phyloP scores from a whole-genome alignment of 2,113 vertebrate species.

The Dendropsophus ebraccatus region DNA sequence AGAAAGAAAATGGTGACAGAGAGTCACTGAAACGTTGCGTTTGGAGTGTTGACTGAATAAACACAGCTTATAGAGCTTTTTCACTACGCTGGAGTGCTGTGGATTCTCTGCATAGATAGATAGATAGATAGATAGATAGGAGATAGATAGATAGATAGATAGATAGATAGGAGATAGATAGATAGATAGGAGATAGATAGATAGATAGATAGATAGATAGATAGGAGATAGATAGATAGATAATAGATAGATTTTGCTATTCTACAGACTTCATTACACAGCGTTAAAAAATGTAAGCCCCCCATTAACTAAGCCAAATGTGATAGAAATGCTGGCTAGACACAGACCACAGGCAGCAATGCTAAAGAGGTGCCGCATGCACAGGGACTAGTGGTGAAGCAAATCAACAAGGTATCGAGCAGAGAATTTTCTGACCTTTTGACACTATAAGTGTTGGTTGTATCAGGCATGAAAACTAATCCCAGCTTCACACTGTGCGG shows the following conservation, averaged over 20 bases:
- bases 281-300: background rate
- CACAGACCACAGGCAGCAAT: background rate
- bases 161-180: too few species aligned
- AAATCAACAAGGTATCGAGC: background rate
- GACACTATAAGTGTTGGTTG: conserved; percentile 33
- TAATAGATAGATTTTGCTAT: background rate
- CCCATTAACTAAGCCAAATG: background rate
- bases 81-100: too few species aligned
- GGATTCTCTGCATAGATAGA: background rate
- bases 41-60: too few species aligned
- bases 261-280: background rate
- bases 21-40: too few species aligned
- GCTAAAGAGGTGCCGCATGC: background rate
- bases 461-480: conserved; percentile 33
- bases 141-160: too few species aligned
- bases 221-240: too few species aligned
- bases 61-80: too few species aligned
- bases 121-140: too few species aligned
- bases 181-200: background rate
- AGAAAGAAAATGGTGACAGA: too few species aligned
- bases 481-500: conserved; percentile 20
- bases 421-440: conserved; percentile 23
- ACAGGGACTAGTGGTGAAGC: background rate
- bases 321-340: background rate
- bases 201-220: background rate